These are phyloP conservation scores for Melieria crassipennis DNA, from an alignment of 2,888 invertebrate species.

Conservation along the genomic window DNA sequence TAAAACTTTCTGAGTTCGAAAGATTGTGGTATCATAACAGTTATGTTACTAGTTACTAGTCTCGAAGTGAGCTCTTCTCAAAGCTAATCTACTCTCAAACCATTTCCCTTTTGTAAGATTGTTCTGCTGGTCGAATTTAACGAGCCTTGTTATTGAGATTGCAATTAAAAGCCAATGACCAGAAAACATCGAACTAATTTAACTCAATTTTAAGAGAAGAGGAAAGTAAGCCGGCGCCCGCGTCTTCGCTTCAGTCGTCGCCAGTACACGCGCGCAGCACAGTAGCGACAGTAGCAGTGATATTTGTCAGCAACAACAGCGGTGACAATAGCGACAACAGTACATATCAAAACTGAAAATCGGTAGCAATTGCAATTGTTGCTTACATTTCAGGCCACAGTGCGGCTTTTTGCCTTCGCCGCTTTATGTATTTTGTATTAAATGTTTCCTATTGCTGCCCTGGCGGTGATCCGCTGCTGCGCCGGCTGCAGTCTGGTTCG, in stretches of 20 bases:
- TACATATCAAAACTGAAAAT: not conserved
- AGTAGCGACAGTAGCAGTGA: constrained; percentile 14
- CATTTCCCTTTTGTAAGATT: no score
- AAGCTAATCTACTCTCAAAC: no score
- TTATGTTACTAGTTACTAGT: no score
- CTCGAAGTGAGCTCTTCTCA: no score
- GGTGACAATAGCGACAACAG: not conserved
- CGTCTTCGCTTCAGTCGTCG: not conserved
- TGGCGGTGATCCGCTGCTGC: not conserved
- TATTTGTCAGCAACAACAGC: constrained; percentile 27
- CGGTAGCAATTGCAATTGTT: constrained; percentile 4
- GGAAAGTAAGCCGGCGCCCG: no score
- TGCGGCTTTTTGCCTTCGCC: not conserved
- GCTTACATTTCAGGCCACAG: not conserved
- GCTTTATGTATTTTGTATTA: not conserved
- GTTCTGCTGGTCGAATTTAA: no score
- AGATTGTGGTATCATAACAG: no score
- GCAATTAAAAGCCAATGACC: no score
- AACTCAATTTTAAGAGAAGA: no score
- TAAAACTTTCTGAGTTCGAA: no score
- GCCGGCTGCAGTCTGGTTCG: not conserved
- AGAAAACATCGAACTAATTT: no score
- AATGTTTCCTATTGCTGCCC: not conserved
- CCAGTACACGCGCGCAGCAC: not conserved
- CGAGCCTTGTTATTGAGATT: no score